Base-by-base conservation (phyloP, 2,797 vertebrate species). In the Bryconaethiops microstoma region DNA sequence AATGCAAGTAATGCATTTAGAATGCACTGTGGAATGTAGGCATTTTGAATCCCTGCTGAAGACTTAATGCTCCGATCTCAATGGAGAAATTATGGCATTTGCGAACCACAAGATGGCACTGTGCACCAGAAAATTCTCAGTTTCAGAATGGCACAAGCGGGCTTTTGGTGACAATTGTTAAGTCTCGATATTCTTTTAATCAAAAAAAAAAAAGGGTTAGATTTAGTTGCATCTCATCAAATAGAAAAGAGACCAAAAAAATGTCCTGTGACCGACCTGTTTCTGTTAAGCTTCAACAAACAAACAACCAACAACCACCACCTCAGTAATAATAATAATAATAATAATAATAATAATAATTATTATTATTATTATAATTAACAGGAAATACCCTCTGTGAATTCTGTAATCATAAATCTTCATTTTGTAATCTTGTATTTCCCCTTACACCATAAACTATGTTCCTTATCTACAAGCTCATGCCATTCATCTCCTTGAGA, bases 401-500 rank as follows among this genome's bases (percentile, higher is more conserved):
- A 14, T 57, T 35, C 16, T 35, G 50, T 21, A 21, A 40, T 40
- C 29, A 40, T 50, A n/a, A n/a, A n/a, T 39, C 35, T 65, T 73
- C 5, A 73, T 60, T 62, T n/a, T 63, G 40, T 63, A 52, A 70
- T 71, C 40, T 13, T 78, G 40, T 45, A 52, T n/a, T 78, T 60
- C 55, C 12, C 8, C 25, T 29, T 50, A 48, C 9, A 29, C 19
- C 54, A 57, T 63, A 60, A 62, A 40, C 21, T 10, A 1, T 60
- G 29, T 54, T n/a, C 55, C 35, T 40, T 55, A 35, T 7, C 4
- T 57, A 70, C 50, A 40, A 39, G 14, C 8, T 71, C 76, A 82
- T 72, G 16, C 8, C 86, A 91, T 91, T 89, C 87, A 92, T 90
- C 80, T 82, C 3, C 16, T 65, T 63, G 70, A 84, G 86, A 90